Evolutionary conservation across 2,888 invertebrate genomes (phyloP).

Genomic region (Elmis aenea): DNA sequence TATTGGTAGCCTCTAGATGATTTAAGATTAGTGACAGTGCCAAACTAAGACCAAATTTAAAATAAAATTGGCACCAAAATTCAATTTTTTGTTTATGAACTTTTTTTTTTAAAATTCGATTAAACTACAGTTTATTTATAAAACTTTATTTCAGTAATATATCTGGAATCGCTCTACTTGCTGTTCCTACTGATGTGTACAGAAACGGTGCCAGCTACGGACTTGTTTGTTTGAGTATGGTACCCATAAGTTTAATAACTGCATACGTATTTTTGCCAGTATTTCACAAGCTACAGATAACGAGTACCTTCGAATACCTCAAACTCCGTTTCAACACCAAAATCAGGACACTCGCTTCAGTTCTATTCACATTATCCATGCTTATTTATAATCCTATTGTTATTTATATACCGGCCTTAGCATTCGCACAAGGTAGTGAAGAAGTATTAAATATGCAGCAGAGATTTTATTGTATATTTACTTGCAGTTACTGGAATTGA

Average conservation of each 20-base stretch:
- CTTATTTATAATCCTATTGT: slow-evolving; percentile 56
- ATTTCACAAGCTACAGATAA: slow-evolving; percentile 58
- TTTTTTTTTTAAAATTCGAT: too few relatives aligned
- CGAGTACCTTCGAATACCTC: slow-evolving; percentile 60
- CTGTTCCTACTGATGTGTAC: slow-evolving; percentile 71
- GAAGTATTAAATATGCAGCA: too few relatives aligned
- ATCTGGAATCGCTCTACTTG: slow-evolving; percentile 69
- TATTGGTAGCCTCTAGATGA: too few relatives aligned
- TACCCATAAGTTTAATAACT: slow-evolving; percentile 35
- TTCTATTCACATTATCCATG: slow-evolving; percentile 53
- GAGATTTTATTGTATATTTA: slow-evolving; percentile 18
- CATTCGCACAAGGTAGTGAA: slow-evolving; percentile 60
- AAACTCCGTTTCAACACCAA: slow-evolving; percentile 56
- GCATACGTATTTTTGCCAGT: slow-evolving; percentile 25
- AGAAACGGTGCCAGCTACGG: slow-evolving; percentile 63
- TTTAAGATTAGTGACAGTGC: too few relatives aligned
- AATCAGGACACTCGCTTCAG: slow-evolving; percentile 52
- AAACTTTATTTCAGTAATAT: slow-evolving; percentile 62
- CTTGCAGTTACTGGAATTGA: slow-evolving; percentile 60
- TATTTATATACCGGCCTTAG: slow-evolving; percentile 60
- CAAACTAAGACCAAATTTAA: too few relatives aligned
- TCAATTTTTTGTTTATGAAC: too few relatives aligned
- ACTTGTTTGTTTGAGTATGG: slow-evolving; percentile 45
- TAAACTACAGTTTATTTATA: too few relatives aligned
- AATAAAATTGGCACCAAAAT: too few relatives aligned